Percentiles rank a stretch among this genome's conserved stretches.
phyloP scores from a whole-genome alignment of 2,113 vertebrate genomes.

The Gallinago paraguaiae region DNA sequence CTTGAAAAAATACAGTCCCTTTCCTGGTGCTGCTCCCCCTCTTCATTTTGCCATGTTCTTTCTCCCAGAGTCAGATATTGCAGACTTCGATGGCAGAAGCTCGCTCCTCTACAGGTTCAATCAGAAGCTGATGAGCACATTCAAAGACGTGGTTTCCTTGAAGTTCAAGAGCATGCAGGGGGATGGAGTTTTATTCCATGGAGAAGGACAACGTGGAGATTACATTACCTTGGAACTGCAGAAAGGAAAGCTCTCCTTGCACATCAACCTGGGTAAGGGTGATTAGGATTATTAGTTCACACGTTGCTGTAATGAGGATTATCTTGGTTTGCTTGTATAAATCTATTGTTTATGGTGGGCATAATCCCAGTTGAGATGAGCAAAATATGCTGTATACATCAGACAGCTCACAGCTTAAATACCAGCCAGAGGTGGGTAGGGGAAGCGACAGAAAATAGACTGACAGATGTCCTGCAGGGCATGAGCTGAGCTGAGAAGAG shows the following conservation, averaged over 20 bases:
- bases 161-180: conserved; percentile 94
- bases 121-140: conserved; percentile 96
- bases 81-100: conserved; percentile 94
- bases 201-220: conserved; percentile 94
- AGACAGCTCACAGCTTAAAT: not conserved
- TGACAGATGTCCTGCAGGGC: not conserved
- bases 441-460: not conserved
- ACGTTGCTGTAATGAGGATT: not conserved
- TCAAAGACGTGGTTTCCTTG: conserved; percentile 96
- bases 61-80: conserved; percentile 87
- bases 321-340: not conserved
- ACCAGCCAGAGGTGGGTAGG: not conserved
- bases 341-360: not conserved
- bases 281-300: not conserved
- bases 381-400: not conserved
- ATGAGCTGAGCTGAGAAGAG: not conserved
- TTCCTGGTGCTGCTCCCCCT: not conserved
- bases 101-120: conserved; percentile 98
- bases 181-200: conserved; percentile 93
- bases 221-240: conserved; percentile 95
- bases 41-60: not conserved
- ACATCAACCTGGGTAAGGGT: conserved; percentile 89
- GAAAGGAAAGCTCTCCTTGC: conserved; percentile 86
- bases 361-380: not conserved
- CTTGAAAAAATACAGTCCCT: not conserved